Percentiles rank a stretch among this genome's conserved stretches.
These are phyloP conservation scores for Noctuana brunneofusca DNA, from an alignment of 2,888 invertebrate species.

Conservation along the genomic window DNA sequence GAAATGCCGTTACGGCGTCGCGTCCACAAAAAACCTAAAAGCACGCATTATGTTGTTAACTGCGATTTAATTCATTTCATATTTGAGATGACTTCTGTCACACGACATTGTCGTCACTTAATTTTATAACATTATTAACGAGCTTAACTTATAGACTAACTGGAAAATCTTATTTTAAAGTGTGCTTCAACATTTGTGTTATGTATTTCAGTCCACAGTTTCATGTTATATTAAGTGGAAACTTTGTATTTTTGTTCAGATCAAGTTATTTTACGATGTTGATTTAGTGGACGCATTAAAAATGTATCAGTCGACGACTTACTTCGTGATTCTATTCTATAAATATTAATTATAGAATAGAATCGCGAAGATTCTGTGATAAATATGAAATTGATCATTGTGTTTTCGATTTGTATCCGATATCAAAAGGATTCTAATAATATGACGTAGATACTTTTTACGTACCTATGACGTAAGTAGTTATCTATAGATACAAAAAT, in stretches of 20 bases:
- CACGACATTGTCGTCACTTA: constrained; percentile 61
- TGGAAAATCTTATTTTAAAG: constrained; percentile 16
- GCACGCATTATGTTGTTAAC: constrained; percentile 76
- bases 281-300: constrained; percentile 48
- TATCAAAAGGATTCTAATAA: background rate
- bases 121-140: constrained; percentile 66
- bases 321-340: too few species aligned
- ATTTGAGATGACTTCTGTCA: constrained; percentile 72
- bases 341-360: constrained; percentile 52
- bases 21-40: constrained; percentile 73
- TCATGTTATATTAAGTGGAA: background rate
- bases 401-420: constrained; percentile 16
- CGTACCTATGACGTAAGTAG: background rate
- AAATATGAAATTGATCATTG: constrained; percentile 17
- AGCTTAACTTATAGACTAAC: constrained; percentile 24
- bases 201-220: background rate
- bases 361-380: constrained; percentile 36
- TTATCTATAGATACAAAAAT: too few species aligned
- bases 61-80: constrained; percentile 80
- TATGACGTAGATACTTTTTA: background rate
- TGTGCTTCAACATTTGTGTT: background rate
- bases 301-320: constrained; percentile 52
- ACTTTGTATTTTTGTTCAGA: constrained; percentile 24
- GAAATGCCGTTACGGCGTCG: constrained; percentile 74
- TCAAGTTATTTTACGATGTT: constrained; percentile 42